Evolutionary conservation across 2,113 vertebrate genomes (phyloP), one percentile per base, ranked within the genome.

Genomic region (Leptodactylus fuscus): DNA sequence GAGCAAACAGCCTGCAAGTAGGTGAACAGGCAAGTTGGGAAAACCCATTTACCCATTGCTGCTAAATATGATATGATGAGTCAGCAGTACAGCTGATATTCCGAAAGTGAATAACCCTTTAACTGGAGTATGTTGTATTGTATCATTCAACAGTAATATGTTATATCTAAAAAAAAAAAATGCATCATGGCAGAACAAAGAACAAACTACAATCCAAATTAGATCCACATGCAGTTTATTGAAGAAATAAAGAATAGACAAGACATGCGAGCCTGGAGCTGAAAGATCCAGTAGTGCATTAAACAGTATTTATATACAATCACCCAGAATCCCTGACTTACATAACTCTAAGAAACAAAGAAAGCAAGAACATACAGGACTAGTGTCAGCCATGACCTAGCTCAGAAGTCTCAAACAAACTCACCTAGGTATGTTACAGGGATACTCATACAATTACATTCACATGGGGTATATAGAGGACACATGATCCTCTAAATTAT

Each of bases 161-260:
- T 51, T 5, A 36, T 12, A 12, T 55, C 20, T 41, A n/a, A n/a
- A n/a, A n/a, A n/a, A n/a, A 5, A 3, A 58, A 73, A 73, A 44
- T 46, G 5, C 10, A 24, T 20, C 22, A 58, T 11, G 11, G 8
- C 8, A 55, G n/a, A 79, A 79, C 58, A 5, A 38, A 41, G 2
- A 4, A 58, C 20, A 75, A 29, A 75, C 24, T 18, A 46, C 73
- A 71, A 36, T 60, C 27, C 22, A 67, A n/a, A 44, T 85, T 13
- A 70, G 29, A 80, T 79, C 49, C 60, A 85, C 46, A 80, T 85
- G 83, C 83, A 67, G 74, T 85, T 85, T 85, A 85, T 85, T 85
- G 34, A 85, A 80, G 75, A 44, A 69, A 77, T 41, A 85, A 9
- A 85, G 83, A 80, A 85, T 78, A 80, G 62, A 38, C 48, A 79